Base-by-base conservation (phyloP, 2,888 invertebrate species). In the Sisyra terminalis region DNA sequence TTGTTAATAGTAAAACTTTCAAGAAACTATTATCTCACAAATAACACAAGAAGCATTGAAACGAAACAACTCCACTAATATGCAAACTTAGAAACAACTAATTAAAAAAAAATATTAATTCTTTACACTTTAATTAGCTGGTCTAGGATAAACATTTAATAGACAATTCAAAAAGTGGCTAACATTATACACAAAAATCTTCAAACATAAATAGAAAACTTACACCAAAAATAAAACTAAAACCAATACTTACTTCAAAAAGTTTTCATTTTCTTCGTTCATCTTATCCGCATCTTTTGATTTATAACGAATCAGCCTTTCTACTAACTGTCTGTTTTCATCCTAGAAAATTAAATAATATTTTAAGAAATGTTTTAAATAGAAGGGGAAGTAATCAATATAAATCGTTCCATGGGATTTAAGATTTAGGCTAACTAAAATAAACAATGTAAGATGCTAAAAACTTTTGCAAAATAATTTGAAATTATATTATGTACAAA, bases 181-280 rank as follows among this genome's bases (percentile, higher is more conserved):
- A 40, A 39, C 11, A 39, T 13, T n/a, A 24, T 24, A 39, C 15
- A n/a, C 13, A 39, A 39, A 39, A 29, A 7, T 5, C 13, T 14
- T 29, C 10, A 8, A 9, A 37, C 13, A 37, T 6, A 37, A 37
- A 43, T 10, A 17, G 42, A 40, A 10, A 13, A 29, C 34, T 36
- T 24, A 29, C 18, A 29, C 29, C 24, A 18, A 40, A 30, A 41
- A 11, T 29, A 40, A 45, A 31, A 46, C 13, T 8, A 31, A 11
- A 17, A 42, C 17, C 11, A 42, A 43, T 43, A 67, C 79, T 76
- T 73, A 89, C 88, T 82, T 87, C 52, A 88, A 64, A 59, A 87
- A 84, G 59, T 81, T 82, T 61, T 96, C 96, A 67, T 96, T 96
- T 64, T 96, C 93, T 65, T 88, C 87, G 58, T 97, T 97, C 75